A percentile compares a stretch with the other conserved stretches of the same genome.
phyloP scores from a whole-genome alignment of 2,888 invertebrate species.

The Ditula angustiorana region DNA sequence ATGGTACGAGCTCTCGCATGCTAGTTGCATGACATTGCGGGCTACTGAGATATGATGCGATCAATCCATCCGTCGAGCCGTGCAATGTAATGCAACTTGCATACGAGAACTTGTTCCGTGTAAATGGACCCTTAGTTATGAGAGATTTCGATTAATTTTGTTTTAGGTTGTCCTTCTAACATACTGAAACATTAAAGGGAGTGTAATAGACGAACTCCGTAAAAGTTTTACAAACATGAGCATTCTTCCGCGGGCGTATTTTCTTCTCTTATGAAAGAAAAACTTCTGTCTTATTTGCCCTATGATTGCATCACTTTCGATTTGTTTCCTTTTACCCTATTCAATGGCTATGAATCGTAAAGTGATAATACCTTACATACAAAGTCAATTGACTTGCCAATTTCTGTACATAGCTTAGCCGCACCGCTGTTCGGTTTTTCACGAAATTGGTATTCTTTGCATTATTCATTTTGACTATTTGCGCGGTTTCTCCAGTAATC shows the following conservation, averaged over 20 bases:
- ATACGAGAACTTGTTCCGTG: too few species aligned
- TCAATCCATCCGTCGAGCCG: too few species aligned
- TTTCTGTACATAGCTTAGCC: neutral
- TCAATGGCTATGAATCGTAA: neutral
- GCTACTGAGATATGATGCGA: too few species aligned
- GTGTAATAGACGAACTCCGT: too few species aligned
- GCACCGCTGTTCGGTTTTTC: neutral
- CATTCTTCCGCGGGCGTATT: neutral
- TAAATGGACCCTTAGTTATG: too few species aligned
- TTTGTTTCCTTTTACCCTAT: neutral
- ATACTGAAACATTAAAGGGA: neutral
- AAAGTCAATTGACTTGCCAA: conserved; percentile 12
- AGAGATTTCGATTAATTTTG: too few species aligned
- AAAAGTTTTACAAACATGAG: neutral
- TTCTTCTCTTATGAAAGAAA: neutral
- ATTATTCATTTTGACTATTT: conserved; percentile 34
- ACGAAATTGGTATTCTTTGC: conserved; percentile 8
- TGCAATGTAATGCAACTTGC: too few species aligned
- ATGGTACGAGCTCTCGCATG: too few species aligned
- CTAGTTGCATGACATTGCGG: too few species aligned
- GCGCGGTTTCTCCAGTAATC: conserved; percentile 20
- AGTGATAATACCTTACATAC: neutral
- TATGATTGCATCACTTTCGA: neutral
- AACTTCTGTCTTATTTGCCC: neutral
- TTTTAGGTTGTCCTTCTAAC: too few species aligned